Percentiles rank a stretch among this genome's conserved stretches.
Evolutionary conservation across 64 coral and sea anemone species (phyloP).

Genomic region (Porites lutea): DNA sequence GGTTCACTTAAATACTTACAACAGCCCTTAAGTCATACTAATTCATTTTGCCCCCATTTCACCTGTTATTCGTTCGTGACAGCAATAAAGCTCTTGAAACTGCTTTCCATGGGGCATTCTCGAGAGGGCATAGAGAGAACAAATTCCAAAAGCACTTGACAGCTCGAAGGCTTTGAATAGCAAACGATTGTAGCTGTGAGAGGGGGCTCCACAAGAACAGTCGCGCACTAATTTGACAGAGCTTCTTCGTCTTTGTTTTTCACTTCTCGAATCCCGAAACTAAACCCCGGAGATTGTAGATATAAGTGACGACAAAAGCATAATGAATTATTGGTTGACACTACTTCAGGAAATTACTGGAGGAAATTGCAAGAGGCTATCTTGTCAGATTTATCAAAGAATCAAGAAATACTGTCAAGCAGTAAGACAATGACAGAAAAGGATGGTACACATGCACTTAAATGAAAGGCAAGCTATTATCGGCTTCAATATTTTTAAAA

Average conservation of each 20-base stretch:
- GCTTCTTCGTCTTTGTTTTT: conserved; percentile 69
- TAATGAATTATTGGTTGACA: conserved; percentile 99
- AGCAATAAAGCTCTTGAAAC: conserved; percentile 87
- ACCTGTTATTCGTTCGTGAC: conserved; percentile 95
- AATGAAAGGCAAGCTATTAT: conserved; percentile 87
- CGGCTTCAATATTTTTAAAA: conserved; percentile 85
- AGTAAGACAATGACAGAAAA: conserved; percentile 88
- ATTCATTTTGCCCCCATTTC: conserved; percentile 80
- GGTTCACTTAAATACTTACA: conserved; percentile 92
- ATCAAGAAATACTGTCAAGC: conserved; percentile 97
- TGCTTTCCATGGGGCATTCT: conserved; percentile 78
- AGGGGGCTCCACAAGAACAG: conserved; percentile 1
- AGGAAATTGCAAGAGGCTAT: conserved; percentile 99
- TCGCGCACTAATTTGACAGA: conserved; percentile 48
- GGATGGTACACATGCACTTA: conserved; percentile 97
- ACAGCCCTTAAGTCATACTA: conserved; percentile 77
- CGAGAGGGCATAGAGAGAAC: conserved; percentile 41
- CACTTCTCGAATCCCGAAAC: conserved; percentile 72
- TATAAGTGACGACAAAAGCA: conserved; percentile 98
- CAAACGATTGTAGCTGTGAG: conserved; percentile 9
- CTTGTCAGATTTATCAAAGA: conserved; percentile 99
- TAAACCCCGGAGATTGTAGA: conserved; percentile 95
- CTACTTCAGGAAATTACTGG: conserved; percentile 99
- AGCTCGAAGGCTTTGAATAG: neutral
- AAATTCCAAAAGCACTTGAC: conserved; percentile 52